Base-by-base conservation (phyloP, 2,113 vertebrate genomes). In the Prinia subflava region DNA sequence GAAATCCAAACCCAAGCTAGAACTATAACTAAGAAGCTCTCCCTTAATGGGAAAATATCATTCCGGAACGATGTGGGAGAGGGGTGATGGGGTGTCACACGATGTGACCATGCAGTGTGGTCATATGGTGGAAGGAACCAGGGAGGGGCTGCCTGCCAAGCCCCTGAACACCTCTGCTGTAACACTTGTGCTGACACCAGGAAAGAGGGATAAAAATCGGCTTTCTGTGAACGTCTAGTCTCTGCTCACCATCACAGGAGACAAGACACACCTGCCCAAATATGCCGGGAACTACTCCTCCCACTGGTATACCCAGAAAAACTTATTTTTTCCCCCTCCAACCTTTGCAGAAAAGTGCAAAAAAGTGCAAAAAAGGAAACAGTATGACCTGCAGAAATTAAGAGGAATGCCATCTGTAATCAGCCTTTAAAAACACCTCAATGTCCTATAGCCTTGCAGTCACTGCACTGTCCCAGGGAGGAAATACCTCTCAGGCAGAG, bases 401-500 rank as follows among this genome's bases (percentile, higher is more conserved):
- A 77, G 59, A 90, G 39, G 50, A 47, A 31, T 87, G 57, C 81
- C 69, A 92, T 82, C 39, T 89, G 87, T 56, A 96, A 87, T 79
- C 76, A 93, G 59, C 50, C 52, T 86, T 74, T 92, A 77, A 81
- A 93, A 94, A 86, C 39, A 94, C 84, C 69, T 68, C 41, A 44
- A 50, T 8, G 28, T 90, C 59, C 89, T 96, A 92, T 25, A 94
- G 80, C 56, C 89, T 55, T 21, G 3, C 60, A 84, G 47, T n/a
- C 55, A n/a, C 30, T 41, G 30, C 63, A 62, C 52, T 0, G 0
- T 94, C 89, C 47, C 44, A 78, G 68, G 56, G 89, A 96, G 96
- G 96, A 97, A 97, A 95, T 95, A 97, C 37, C 91, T 96, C 95
- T 97, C 95, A 97, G 80, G 64, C 83, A 93, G 80, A 95, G 96